Percentiles rank a stretch among this genome's conserved stretches.
Evolutionary conservation across 1,140 invertebrate species (phyloP).

Genomic region (Polypedilum pembai): DNA sequence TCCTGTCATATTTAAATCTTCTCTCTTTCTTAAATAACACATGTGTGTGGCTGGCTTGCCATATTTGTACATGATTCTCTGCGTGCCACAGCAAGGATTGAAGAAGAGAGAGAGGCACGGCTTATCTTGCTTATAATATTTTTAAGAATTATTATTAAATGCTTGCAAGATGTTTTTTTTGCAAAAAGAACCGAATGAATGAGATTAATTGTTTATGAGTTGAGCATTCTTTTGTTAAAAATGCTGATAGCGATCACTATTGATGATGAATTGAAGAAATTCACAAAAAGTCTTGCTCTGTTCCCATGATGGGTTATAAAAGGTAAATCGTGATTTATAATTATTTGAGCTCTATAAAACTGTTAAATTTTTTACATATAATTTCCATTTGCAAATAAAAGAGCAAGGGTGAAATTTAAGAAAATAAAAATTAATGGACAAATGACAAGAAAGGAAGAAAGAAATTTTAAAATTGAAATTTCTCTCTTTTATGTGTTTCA

Average conservation of each 20-base stretch:
- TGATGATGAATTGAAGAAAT: too few relatives aligned
- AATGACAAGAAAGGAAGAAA: not conserved
- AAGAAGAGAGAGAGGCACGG: not conserved
- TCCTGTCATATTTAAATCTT: constrained; percentile 7
- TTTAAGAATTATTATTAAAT: not conserved
- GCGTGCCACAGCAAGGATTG: not conserved
- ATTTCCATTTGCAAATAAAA: too few relatives aligned
- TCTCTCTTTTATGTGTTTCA: not conserved
- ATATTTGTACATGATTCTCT: not conserved
- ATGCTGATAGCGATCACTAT: too few relatives aligned
- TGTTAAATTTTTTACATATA: too few relatives aligned
- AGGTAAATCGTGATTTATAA: too few relatives aligned
- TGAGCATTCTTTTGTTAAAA: too few relatives aligned
- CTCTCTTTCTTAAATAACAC: not conserved
- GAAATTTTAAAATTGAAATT: not conserved
- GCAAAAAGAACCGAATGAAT: not conserved
- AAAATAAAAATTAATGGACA: not conserved
- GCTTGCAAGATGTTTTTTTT: not conserved
- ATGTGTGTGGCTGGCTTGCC: constrained; percentile 1
- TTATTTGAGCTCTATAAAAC: too few relatives aligned
- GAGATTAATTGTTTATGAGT: constrained; percentile 10
- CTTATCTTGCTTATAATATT: constrained; percentile 3
- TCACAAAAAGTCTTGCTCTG: too few relatives aligned
- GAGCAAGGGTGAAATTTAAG: too few relatives aligned
- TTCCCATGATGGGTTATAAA: too few relatives aligned